These are phyloP conservation scores for Lichenostomus cassidix DNA, from an alignment of 2,113 vertebrate species.

Conservation along the genomic window DNA sequence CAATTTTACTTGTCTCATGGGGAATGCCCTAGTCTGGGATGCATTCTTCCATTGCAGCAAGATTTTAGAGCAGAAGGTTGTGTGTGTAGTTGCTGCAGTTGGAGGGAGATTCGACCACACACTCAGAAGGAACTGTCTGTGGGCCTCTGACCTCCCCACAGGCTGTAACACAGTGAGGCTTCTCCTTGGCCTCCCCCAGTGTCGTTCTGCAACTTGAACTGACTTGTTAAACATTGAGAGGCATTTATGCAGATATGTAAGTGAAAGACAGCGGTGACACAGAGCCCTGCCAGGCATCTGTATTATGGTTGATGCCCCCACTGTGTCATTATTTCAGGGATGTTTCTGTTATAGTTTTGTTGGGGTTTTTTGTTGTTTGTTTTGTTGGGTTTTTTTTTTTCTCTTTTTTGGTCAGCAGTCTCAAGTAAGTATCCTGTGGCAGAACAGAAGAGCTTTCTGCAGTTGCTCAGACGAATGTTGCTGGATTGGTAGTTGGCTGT, in stretches of 20 bases:
- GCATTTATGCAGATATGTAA: fast-evolving
- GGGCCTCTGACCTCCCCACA: neutral
- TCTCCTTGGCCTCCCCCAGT: neutral
- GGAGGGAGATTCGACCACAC: neutral
- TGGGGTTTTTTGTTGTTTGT: neutral
- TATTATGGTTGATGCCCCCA: neutral
- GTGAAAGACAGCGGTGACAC: neutral
- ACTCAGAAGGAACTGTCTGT: neutral
- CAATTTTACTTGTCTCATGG: neutral
- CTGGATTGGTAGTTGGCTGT: neutral
- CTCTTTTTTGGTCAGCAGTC: neutral
- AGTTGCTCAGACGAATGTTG: neutral
- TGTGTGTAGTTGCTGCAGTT: fast-evolving
- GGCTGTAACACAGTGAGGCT: neutral
- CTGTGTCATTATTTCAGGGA: neutral
- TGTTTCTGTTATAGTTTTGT: neutral
- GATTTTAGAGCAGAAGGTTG: neutral
- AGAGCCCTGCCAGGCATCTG: neutral
- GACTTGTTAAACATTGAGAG: neutral
- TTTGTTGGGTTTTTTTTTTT: neutral
- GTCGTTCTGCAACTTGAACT: neutral
- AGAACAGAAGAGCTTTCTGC: neutral
- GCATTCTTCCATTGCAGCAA: neutral
- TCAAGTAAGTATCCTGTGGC: neutral
- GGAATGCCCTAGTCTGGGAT: neutral